A percentile compares a stretch with the other conserved stretches of the same genome.
Evolutionary conservation across 2,888 invertebrate species (phyloP).

Genomic region (Ormyrus pomaceus): DNA sequence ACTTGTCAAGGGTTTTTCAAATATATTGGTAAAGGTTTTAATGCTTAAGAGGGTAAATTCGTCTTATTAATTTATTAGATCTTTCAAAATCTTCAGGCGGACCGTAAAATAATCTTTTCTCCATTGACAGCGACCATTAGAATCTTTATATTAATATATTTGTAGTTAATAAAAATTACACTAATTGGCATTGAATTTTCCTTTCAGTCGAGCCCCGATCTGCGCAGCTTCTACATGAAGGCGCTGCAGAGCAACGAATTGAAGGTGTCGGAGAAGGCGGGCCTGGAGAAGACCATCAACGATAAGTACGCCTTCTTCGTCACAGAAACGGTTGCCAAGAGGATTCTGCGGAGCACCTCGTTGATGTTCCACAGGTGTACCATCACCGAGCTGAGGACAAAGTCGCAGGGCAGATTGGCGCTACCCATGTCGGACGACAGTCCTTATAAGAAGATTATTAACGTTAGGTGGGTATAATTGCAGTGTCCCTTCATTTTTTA

Average conservation of each 20-base stretch:
- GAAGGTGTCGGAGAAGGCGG: conserved; percentile 70
- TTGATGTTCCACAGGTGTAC: conserved; percentile 76
- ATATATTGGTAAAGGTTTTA: too few species aligned
- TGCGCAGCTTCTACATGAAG: conserved; percentile 78
- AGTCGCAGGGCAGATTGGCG: conserved; percentile 79
- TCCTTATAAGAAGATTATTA: conserved; percentile 79
- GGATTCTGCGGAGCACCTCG: conserved; percentile 73
- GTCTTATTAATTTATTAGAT: too few species aligned
- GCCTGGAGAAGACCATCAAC: conserved; percentile 77
- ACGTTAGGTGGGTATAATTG: conserved; percentile 75
- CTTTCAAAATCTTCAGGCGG: too few species aligned
- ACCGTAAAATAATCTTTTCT: too few species aligned
- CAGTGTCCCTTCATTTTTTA: too few species aligned
- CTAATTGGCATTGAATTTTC: too few species aligned
- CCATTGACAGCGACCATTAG: too few species aligned
- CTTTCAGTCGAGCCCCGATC: conserved; percentile 71
- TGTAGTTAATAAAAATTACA: too few species aligned
- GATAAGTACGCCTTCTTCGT: conserved; percentile 82
- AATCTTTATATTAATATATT: too few species aligned
- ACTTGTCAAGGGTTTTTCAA: too few species aligned
- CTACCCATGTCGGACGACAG: conserved; percentile 79
- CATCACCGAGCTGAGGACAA: conserved; percentile 78
- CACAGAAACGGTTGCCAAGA: conserved; percentile 79
- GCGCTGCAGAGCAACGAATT: conserved; percentile 71
- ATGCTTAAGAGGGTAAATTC: too few species aligned